Conservation (phyloP, 2,888 invertebrate species). For the Rhimphoctona megacephalus region DNA sequence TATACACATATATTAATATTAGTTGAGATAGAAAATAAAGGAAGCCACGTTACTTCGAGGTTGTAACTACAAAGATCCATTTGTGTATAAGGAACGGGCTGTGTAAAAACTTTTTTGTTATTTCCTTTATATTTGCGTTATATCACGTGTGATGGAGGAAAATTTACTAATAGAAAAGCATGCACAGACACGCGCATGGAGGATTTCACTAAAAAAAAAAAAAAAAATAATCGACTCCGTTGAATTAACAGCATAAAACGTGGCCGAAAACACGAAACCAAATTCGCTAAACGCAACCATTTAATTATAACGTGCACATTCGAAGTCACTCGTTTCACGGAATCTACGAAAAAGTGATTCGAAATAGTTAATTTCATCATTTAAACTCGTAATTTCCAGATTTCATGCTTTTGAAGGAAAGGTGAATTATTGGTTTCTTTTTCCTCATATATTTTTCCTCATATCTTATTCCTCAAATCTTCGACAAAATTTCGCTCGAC, state of each 20-base stretch:
- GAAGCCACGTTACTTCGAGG: conserved; percentile 17
- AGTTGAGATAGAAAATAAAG: background rate
- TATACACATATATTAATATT: background rate
- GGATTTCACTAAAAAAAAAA: background rate
- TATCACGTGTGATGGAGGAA: conserved; percentile 47
- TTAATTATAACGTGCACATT: background rate
- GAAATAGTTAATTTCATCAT: background rate
- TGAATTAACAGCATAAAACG: background rate
- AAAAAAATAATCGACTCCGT: background rate
- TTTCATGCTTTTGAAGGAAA: background rate
- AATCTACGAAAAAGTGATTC: background rate
- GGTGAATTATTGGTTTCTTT: background rate
- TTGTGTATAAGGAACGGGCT: background rate
- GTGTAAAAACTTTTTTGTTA: conserved; percentile 5
- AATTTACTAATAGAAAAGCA: conserved; percentile 19
- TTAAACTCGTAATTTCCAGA: background rate
- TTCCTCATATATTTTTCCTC: conserved; percentile 2
- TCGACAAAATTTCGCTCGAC: background rate
- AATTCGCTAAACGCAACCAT: background rate
- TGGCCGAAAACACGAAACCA: background rate
- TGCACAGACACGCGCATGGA: background rate
- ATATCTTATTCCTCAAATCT: no score
- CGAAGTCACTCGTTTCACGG: background rate
- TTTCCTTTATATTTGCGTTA: conserved; percentile 5
- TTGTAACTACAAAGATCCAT: background rate